Evolutionary conservation across 2,113 vertebrate genomes (phyloP).

Genomic region (Chionis minor): DNA sequence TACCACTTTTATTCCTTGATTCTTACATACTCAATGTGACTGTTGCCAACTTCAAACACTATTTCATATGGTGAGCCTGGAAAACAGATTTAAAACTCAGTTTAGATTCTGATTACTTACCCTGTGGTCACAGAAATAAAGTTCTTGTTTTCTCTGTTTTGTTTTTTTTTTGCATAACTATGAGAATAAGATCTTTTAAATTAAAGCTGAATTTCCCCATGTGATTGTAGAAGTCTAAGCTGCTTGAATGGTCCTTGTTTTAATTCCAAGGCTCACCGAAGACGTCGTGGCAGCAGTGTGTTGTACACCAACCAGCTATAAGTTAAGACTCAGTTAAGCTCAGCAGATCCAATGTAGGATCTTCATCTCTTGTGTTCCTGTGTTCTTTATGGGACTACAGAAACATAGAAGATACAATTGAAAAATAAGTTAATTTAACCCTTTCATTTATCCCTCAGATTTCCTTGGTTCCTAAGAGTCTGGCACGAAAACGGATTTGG

Average conservation of each 20-base stretch:
- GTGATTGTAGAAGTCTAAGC: not conserved
- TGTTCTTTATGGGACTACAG: not conserved
- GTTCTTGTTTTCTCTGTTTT: not conserved
- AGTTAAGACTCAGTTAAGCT: not conserved
- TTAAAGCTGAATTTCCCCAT: not conserved
- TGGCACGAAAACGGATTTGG: constrained; percentile 96
- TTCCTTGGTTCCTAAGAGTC: constrained; percentile 89
- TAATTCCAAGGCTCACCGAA: not conserved
- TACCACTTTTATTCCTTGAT: not conserved
- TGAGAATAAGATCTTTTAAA: not conserved
- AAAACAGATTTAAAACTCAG: not conserved
- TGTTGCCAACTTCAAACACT: not conserved
- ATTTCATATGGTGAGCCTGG: not conserved
- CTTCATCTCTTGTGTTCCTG: not conserved
- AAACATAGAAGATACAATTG: not conserved
- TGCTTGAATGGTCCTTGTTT: not conserved
- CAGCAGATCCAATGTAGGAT: not conserved
- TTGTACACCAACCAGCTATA: not conserved
- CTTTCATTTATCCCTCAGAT: constrained; percentile 76
- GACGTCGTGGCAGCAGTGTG: not conserved
- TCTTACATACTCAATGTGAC: not conserved
- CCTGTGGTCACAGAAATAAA: not conserved
- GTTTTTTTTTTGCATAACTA: not conserved
- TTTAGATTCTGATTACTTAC: not conserved
- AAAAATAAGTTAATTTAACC: not conserved